Percentiles rank a stretch among this genome's conserved stretches.
These are phyloP conservation scores for Hirtodrosophila cameraria DNA, from an alignment of 2,888 invertebrate genomes.

Conservation along the genomic window DNA sequence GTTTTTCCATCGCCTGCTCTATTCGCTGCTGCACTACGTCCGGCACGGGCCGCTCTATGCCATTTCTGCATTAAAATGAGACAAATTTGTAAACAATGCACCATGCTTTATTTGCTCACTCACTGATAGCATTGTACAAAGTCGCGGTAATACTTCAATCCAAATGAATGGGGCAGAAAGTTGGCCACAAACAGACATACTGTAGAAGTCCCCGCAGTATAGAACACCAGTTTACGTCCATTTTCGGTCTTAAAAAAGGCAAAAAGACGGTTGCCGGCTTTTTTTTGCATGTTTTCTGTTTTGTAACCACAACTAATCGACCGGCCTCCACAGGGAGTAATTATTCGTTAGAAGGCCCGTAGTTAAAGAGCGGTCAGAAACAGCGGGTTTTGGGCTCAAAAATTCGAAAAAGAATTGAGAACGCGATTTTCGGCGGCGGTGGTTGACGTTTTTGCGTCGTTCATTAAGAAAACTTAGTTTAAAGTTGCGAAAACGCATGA, in stretches of 20 bases:
- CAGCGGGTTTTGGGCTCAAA: too few species aligned
- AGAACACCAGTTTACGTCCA: conserved; percentile 86
- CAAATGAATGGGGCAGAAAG: conserved; percentile 87
- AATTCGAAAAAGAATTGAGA: too few species aligned
- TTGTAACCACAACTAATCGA: conserved; percentile 40
- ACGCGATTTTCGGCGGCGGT: too few species aligned
- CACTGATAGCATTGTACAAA: conserved; percentile 88
- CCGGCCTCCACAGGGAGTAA: conserved; percentile 21
- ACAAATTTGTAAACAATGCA: conserved; percentile 32
- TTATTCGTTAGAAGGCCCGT: too few species aligned
- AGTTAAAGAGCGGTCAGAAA: too few species aligned
- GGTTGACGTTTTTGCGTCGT: too few species aligned
- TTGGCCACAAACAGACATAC: conserved; percentile 84
- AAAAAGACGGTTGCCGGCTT: conserved; percentile 53
- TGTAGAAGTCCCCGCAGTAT: conserved; percentile 84
- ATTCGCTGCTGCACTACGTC: conserved; percentile 85
- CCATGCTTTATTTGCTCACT: conserved; percentile 33
- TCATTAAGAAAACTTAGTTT: too few species aligned
- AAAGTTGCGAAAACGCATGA: too few species aligned
- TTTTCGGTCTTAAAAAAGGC: conserved; percentile 83
- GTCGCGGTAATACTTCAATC: conserved; percentile 87
- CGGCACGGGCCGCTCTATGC: conserved; percentile 86
- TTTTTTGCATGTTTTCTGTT: conserved; percentile 51
- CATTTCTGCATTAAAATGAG: conserved; percentile 85
- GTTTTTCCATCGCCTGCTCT: conserved; percentile 86